phyloP scores from a whole-genome alignment of 2,888 invertebrate genomes.

The Trissoscelio sp. region DNA sequence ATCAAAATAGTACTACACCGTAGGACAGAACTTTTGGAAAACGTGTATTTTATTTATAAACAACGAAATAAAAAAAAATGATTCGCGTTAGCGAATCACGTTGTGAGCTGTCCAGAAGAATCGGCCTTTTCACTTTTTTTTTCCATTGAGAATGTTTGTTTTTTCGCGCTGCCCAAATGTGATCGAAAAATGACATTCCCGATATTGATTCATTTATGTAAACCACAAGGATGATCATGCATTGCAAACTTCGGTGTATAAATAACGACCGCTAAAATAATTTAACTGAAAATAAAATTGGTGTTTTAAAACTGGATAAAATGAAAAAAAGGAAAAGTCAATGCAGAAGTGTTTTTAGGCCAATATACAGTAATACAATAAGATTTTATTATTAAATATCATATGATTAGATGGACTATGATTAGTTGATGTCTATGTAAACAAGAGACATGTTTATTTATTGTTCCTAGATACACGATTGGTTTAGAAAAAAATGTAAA shows the following conservation, averaged over 20 bases:
- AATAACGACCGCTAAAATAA: not conserved
- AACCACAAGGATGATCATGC: not conserved
- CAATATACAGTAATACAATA: too few species aligned
- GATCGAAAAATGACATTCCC: constrained; percentile 11
- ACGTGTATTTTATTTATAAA: not conserved
- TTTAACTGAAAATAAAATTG: not conserved
- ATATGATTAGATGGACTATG: too few species aligned
- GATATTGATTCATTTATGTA: constrained; percentile 9
- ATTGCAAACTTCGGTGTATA: not conserved
- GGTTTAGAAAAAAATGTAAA: constrained; percentile 34
- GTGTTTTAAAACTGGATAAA: not conserved
- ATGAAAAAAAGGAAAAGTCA: not conserved
- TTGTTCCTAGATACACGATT: not conserved
- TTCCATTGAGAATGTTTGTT: not conserved
- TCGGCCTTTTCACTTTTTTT: not conserved
- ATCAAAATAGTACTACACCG: not conserved
- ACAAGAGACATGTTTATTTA: not conserved
- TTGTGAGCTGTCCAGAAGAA: not conserved
- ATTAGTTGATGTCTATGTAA: too few species aligned
- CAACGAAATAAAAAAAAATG: not conserved
- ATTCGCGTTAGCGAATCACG: not conserved
- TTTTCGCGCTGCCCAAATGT: constrained; percentile 6
- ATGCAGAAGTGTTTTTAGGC: not conserved
- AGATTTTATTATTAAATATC: too few species aligned
- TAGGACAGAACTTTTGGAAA: not conserved